Evolutionary conservation across 1,140 invertebrate species (phyloP), one percentile per base, ranked within the genome.

Genomic region (Vanessa atalanta): DNA sequence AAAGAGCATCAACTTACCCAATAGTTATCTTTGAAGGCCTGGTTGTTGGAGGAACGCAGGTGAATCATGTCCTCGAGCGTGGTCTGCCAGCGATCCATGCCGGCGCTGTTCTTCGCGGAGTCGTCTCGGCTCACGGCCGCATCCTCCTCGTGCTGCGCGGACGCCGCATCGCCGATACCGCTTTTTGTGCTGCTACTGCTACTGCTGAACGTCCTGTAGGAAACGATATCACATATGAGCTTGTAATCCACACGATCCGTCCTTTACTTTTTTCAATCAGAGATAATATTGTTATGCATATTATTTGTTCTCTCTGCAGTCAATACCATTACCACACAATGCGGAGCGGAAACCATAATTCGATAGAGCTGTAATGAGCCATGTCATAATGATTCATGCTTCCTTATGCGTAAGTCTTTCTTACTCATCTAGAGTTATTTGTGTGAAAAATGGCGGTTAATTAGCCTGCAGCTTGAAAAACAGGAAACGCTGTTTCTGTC

Each of bases 51-150:
- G 43, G 89, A 89, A 16, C 90, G 83, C 11, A 92, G 78, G 67
- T 91, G 78, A 16, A 92, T 92, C 90, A 92, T 92, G 8, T 92
- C 89, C 75, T 92, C 90, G n/a, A 92, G 71, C 4, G 90, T 92
- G 80, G 85, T 91, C 72, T 92, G 90, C 90, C 90, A 92, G 76
- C 90, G 89, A 82, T 92, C 90, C 90, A 92, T 91, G 78, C 89
- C 89, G 80, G 88, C 88, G 57, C 84, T 83, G 37, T 89, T 86
- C 73, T 90, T 91, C 69, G 78, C 89, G 64, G 88, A 88, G 16
- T 88, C 89, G 86, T 90, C 89, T 64, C 87, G 75, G 78, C 88
- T 91, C 89, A 91, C 87, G 81, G 81, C 79, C 66, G 79, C 78
- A 50, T 76, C 79, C 61, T 73, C 66, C 37, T 73, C 73, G 70